Conservation (phyloP, 2,888 invertebrate genomes). For the Drosophila planitibia region DNA sequence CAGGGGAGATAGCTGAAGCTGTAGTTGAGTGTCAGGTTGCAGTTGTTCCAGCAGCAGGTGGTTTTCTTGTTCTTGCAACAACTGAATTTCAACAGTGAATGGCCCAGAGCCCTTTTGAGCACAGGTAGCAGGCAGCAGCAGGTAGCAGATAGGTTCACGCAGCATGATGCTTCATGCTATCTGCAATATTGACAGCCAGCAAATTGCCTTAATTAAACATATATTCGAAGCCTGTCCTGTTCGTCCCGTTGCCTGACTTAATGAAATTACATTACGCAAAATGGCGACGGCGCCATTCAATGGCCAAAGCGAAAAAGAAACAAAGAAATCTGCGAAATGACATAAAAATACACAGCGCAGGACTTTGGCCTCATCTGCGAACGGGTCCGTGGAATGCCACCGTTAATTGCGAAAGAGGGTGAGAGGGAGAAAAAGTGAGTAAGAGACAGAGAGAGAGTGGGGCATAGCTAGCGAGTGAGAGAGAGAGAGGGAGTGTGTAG, state of each 20-base stretch:
- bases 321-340: constrained; percentile 51
- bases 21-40: constrained; percentile 3
- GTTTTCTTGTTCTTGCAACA: constrained; percentile 34
- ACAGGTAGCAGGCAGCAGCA: neutral
- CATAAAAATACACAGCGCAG: constrained; percentile 31
- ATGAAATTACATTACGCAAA: constrained; percentile 71
- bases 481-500: neutral
- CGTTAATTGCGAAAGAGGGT: constrained; percentile 27
- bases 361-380: constrained; percentile 27
- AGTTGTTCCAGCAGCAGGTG: constrained; percentile 36
- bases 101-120: neutral
- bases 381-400: constrained; percentile 13
- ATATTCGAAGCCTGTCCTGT: constrained; percentile 39
- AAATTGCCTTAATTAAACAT: constrained; percentile 58
- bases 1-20: constrained; percentile 27
- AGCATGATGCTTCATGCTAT: constrained; percentile 16
- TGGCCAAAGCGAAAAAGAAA: constrained; percentile 44
- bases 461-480: neutral
- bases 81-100: constrained; percentile 24
- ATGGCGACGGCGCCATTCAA: constrained; percentile 39
- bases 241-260: constrained; percentile 46
- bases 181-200: constrained; percentile 42
- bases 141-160: constrained; percentile 1
- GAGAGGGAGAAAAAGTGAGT: neutral
- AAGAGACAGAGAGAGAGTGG: neutral